These are phyloP conservation scores for Alloscopus bannaensis DNA, from an alignment of 2,888 invertebrate species.

Conservation along the genomic window DNA sequence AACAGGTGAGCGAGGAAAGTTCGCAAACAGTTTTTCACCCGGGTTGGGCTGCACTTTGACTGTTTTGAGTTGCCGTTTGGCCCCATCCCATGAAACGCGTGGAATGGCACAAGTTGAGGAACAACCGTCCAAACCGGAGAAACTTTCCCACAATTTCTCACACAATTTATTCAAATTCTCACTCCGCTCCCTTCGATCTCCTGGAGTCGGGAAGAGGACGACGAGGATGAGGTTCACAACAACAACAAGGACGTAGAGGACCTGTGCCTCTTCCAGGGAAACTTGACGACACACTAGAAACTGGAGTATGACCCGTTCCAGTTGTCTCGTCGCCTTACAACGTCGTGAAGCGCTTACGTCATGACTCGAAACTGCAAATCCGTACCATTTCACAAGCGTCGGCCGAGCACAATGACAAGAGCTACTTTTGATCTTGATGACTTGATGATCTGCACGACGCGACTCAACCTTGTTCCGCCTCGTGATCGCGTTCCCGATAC, in stretches of 20 bases:
- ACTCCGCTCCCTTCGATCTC: conserved; percentile 33
- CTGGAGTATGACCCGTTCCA: neutral
- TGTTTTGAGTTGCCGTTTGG: conserved; percentile 53
- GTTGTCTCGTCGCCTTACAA: conserved; percentile 27
- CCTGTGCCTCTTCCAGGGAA: neutral
- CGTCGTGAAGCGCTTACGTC: conserved; percentile 34
- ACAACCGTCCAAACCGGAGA: conserved; percentile 8
- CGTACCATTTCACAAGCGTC: neutral
- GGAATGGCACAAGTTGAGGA: conserved; percentile 7
- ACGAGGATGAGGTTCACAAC: too few species aligned
- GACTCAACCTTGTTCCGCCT: neutral
- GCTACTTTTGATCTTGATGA: conserved; percentile 8
- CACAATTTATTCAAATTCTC: conserved; percentile 55
- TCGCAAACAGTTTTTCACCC: conserved; percentile 74
- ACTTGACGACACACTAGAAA: conserved; percentile 23
- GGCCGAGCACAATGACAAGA: conserved; percentile 5
- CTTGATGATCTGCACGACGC: too few species aligned
- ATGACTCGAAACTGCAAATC: conserved; percentile 42
- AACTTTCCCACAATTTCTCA: conserved; percentile 33
- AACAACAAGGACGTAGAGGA: conserved; percentile 12
- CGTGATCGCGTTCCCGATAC: conserved; percentile 2
- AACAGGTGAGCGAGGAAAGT: conserved; percentile 80
- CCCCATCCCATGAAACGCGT: conserved; percentile 55
- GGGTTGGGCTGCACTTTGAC: conserved; percentile 56
- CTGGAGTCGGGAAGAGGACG: neutral